Percentiles rank a stretch among this genome's conserved stretches.
phyloP scores from a whole-genome alignment of 2,888 invertebrate species.

The Temnothorax ravouxi region DNA sequence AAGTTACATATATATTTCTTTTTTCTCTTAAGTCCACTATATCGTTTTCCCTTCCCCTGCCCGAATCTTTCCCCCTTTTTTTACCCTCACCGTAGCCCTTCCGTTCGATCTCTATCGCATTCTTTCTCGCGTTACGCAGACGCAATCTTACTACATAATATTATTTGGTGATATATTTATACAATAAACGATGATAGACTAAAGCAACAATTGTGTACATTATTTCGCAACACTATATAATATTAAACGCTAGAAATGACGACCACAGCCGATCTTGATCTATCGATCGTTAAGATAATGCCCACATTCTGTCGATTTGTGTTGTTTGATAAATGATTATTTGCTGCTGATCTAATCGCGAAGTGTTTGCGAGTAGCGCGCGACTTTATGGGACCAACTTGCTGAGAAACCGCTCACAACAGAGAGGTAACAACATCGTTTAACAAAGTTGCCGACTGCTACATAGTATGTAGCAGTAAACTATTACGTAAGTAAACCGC shows the following conservation, averaged over 20 bases:
- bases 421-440: constrained; percentile 30
- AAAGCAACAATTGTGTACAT: constrained; percentile 32
- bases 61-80: neutral
- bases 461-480: neutral
- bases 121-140: constrained; percentile 66
- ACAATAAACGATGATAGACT: constrained; percentile 79
- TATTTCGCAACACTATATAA: constrained; percentile 15
- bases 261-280: neutral
- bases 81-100: constrained; percentile 43
- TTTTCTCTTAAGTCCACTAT: constrained; percentile 32
- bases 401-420: neutral
- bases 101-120: constrained; percentile 62
- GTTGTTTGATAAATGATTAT: neutral
- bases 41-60: neutral
- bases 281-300: neutral
- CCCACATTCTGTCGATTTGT: neutral
- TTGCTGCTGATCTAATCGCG: neutral
- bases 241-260: neutral
- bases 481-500: constrained; percentile 41
- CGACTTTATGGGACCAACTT: neutral
- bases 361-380: neutral
- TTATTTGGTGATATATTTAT: constrained; percentile 85
- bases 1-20: constrained; percentile 12
- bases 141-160: constrained; percentile 72
- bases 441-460: constrained; percentile 29